Conservation (phyloP, 2,797 vertebrate species). For the Acanthiza pusilla region DNA sequence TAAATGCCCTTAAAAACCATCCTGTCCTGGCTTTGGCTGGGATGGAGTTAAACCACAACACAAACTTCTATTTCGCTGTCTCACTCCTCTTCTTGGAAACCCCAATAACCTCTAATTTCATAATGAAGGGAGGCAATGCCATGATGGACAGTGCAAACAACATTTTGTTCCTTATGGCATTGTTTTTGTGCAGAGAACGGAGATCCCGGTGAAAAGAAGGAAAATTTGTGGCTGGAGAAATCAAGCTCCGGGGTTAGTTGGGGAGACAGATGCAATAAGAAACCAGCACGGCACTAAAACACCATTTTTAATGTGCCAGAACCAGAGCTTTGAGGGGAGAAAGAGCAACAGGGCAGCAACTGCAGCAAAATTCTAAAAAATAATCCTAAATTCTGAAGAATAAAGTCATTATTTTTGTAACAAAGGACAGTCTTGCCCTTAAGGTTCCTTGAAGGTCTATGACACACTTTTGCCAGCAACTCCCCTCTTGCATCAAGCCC, state of each 20-base stretch:
- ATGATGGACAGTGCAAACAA: not conserved
- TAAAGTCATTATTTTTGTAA: not conserved
- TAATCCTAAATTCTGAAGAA: not conserved
- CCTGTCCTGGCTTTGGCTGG: not conserved
- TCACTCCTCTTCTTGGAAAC: not conserved
- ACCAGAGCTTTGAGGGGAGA: not conserved
- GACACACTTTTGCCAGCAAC: not conserved
- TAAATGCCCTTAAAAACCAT: not conserved
- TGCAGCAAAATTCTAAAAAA: not conserved
- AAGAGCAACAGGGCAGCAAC: not conserved
- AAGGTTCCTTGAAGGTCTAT: not conserved
- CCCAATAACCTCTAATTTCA: not conserved
- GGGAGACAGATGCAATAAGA: not conserved
- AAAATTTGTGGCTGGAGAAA: not conserved
- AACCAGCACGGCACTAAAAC: not conserved
- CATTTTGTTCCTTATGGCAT: not conserved
- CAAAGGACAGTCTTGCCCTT: not conserved
- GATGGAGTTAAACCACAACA: not conserved
- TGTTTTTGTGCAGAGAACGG: not conserved
- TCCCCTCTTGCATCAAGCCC: not conserved
- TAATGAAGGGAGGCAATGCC: not conserved
- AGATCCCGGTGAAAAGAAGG: not conserved
- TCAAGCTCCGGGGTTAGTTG: accelerated
- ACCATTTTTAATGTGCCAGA: not conserved
- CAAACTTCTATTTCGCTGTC: not conserved